Conservation (phyloP, 2,888 invertebrate genomes). For the Pterostichus madidus region DNA sequence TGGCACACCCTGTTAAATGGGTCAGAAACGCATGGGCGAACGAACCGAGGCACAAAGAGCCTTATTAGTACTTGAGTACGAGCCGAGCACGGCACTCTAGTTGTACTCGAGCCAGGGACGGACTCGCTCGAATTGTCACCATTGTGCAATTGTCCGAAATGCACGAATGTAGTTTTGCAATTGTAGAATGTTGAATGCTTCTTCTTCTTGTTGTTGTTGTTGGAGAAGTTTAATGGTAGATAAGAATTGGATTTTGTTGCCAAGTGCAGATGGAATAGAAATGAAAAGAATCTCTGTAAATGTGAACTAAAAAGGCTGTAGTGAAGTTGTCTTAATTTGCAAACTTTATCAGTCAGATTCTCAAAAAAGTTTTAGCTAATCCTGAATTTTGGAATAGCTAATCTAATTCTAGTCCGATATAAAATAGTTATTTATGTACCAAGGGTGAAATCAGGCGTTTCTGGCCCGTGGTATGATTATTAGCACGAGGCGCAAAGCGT, state of each 20-base stretch:
- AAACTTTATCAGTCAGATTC: no score
- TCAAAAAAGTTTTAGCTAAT: no score
- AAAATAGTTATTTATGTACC: no score
- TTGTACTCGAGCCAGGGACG: slow-evolving; percentile 7
- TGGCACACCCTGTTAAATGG: slow-evolving; percentile 65
- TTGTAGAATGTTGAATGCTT: slow-evolving; percentile 10
- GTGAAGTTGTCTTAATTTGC: no score
- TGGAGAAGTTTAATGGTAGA: slow-evolving; percentile 14
- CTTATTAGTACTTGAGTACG: slow-evolving; percentile 65
- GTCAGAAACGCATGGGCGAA: slow-evolving; percentile 65
- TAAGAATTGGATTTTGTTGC: slow-evolving; percentile 1
- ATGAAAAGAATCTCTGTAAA: not conserved
- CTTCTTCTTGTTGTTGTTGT: not conserved
- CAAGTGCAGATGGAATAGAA: not conserved
- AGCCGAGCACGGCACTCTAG: slow-evolving; percentile 12
- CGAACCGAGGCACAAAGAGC: slow-evolving; percentile 54
- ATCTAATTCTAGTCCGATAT: no score
- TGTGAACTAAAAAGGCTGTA: not conserved
- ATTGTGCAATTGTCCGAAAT: slow-evolving; percentile 1
- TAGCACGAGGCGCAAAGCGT: no score
- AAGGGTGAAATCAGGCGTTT: no score
- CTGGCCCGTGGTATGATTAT: no score
- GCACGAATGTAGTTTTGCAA: not conserved
- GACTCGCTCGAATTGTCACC: not conserved
- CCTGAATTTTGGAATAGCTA: no score